Conservation (phyloP, 2,888 invertebrate species). For the Hydrotaea cyrtoneurina region DNA sequence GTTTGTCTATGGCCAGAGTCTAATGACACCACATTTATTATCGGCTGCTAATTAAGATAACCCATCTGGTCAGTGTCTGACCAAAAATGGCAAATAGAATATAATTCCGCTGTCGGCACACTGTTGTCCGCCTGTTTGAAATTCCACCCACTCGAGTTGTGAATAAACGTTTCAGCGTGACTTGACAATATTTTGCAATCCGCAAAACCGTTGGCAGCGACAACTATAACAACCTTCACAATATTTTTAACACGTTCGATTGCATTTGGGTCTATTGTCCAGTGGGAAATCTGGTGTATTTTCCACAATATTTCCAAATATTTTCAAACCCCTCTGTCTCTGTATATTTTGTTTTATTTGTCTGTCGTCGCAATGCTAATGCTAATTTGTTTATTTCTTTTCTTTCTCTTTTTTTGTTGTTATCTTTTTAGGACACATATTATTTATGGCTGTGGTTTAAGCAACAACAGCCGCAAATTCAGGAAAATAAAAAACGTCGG, state of each 20-base stretch:
- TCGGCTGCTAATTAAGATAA: neutral
- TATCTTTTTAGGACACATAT: slow-evolving; percentile 64
- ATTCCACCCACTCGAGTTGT: neutral
- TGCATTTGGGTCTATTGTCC: neutral
- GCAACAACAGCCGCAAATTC: neutral
- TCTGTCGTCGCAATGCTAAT: slow-evolving; percentile 7
- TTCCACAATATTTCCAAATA: slow-evolving; percentile 7
- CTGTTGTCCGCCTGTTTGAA: too few species aligned
- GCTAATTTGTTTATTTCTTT: slow-evolving; percentile 35
- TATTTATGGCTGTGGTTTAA: slow-evolving; percentile 65
- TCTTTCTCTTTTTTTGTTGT: too few species aligned
- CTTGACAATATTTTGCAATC: neutral
- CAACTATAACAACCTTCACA: neutral
- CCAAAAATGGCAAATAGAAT: neutral
- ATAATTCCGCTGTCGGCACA: neutral
- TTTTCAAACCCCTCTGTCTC: neutral
- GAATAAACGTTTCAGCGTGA: neutral
- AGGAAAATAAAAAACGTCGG: slow-evolving; percentile 31
- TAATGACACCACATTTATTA: neutral
- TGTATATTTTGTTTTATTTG: neutral
- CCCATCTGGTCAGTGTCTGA: neutral
- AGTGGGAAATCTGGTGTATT: neutral
- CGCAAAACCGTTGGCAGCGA: neutral
- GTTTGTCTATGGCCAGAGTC: too few species aligned
- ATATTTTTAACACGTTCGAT: neutral